These are phyloP conservation scores for Prochilodus magdalenae DNA, from an alignment of 2,113 vertebrate genomes.

Conservation along the genomic window DNA sequence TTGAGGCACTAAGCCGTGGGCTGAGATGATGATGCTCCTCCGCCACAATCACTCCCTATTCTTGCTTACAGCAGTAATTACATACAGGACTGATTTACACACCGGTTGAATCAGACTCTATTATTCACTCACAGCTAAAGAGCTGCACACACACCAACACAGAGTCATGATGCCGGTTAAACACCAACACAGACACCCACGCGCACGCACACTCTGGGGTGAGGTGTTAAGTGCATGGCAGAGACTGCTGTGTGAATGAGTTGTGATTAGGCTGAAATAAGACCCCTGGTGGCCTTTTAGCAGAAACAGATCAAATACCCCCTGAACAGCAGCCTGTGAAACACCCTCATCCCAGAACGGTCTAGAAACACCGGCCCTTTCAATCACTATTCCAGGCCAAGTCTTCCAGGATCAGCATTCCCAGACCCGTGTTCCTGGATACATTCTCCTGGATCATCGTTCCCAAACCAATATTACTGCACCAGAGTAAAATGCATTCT, in stretches of 20 bases:
- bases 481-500: neutral
- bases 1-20: constrained; percentile 76
- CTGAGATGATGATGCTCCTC: constrained; percentile 73
- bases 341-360: neutral
- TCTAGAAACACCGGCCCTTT: neutral
- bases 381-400: no score
- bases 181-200: constrained; percentile 7
- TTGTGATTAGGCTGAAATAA: constrained; percentile 47
- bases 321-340: no score
- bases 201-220: neutral
- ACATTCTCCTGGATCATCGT: neutral
- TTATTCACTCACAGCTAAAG: constrained; percentile 75
- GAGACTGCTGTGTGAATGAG: constrained; percentile 20
- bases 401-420: neutral
- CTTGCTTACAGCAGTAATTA: constrained; percentile 70
- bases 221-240: neutral
- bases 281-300: neutral
- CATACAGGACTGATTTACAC: constrained; percentile 77
- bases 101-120: constrained; percentile 78
- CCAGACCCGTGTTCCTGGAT: neutral
- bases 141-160: constrained; percentile 68
- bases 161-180: constrained; percentile 63
- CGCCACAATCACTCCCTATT: constrained; percentile 71
- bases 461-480: neutral
- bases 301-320: no score